Evolutionary conservation across 2,113 vertebrate species (phyloP), one percentile per base, ranked within the genome.

Genomic region (Saimiri boliviensis): DNA sequence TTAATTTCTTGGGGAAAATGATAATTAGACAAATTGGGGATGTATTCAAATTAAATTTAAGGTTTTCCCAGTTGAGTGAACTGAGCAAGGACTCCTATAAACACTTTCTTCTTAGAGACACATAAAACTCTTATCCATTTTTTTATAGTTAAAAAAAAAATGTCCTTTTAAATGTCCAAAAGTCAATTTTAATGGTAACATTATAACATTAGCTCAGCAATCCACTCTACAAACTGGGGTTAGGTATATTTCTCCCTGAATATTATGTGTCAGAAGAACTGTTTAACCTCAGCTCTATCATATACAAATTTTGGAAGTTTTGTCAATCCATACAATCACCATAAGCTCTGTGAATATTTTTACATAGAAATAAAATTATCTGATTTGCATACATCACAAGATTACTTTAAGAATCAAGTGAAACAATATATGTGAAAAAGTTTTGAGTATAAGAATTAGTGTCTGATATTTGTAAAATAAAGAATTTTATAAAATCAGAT

Each of bases 21-120:
- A 97, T 85, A 83, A 89, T 83, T 63, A 86, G 79, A 94, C 54
- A 93, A 91, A 93, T 86, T 96, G 79, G 35, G 66, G 92, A 37
- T 91, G 76, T 74, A 45, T 97, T 96, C 86, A 95, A 95, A 95
- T 91, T 94, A 96, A 91, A 84, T 95, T 96, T 68, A 92, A 97
- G 54, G 94, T 91, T 97, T 45, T 96, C 82, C n/a, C 52, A 91
- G 66, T 88, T 93, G 56, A 93, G 60, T 71, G 52, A 96, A 79
- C 66, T 79, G 45, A 90, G 40, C 49, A 70, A 94, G 20, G 54
- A 82, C 20, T 85, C 76, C 21, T 60, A 20, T 79, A 93, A 82
- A 23, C 56, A 96, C 73, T 94, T 85, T 30, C n/a, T 96, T 95
- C 32, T 74, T 73, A 91, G 73, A 84, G 47, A 8, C 76, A 66